Evolutionary conservation across 2,888 invertebrate species (phyloP), one percentile per base, ranked within the genome.

Genomic region (Sycophila texana): DNA sequence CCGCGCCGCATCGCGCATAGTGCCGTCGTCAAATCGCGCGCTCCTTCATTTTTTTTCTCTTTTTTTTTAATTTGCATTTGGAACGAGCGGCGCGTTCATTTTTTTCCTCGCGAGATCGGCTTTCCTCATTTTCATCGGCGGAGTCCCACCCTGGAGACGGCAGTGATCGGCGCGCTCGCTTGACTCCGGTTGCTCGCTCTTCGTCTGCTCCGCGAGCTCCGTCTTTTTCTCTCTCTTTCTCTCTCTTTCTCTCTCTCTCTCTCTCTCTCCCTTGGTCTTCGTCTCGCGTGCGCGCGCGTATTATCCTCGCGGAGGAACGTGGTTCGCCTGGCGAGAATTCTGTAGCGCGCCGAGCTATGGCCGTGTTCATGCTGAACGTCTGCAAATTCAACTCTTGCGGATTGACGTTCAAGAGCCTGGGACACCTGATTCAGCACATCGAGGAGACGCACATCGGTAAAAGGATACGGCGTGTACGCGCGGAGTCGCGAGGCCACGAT

Each of bases 381-480:
- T 96, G 96, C 93, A 96, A 95, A 93, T 96, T 95, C 92, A 94
- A 94, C 92, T 94, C 95, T 92, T 97, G 96, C 93, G 95, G 95
- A 88, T 93, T 95, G 90, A 95, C 94, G 88, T 97, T 96, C 93
- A 94, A 95, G 88, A 94, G 94, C 91, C 92, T 96, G 90, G 92
- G 94, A 86, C 96, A 96, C 90, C 92, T 96, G 89, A 96, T 96
- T 89, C 95, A 95, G 90, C 96, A 96, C 91, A 96, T 97, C 88
- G 96, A 96, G 93, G 95, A 95, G 90, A 95, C 94, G 86, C 96
- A 96, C 91, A 95, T 96, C 90, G 96, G 96, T 96, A 94, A 92
- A 75, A 65, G n/a, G 18, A n/a, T n/a, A 16, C 26, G 2, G 55
- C 47, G 30, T 57, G 57, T 63, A n/a, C n/a, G 39, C 26, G 26